Evolutionary conservation across 2,113 vertebrate genomes (phyloP).

Genomic region (Clarias batrachus): DNA sequence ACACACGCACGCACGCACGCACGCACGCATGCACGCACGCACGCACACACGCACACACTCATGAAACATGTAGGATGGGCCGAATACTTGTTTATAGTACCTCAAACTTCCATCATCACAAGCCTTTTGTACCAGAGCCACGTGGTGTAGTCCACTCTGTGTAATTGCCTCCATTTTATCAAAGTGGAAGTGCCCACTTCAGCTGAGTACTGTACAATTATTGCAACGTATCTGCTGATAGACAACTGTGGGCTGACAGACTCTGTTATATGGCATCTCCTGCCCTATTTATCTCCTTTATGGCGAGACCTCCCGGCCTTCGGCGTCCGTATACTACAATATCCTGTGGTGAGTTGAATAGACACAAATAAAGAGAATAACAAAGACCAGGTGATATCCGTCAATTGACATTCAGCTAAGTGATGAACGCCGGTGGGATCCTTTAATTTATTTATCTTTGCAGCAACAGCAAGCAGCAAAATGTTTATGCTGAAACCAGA

Average conservation of each 20-base stretch:
- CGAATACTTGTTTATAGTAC: not conserved
- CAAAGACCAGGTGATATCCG: not conserved
- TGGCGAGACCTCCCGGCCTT: not conserved
- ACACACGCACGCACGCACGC: not conserved
- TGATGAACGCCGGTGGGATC: not conserved
- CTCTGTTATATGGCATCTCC: not conserved
- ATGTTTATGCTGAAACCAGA: slow-evolving; percentile 3
- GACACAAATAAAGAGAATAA: not conserved
- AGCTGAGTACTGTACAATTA: not conserved
- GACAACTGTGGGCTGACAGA: not conserved
- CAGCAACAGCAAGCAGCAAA: not conserved
- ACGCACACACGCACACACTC: not conserved
- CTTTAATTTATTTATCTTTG: not conserved
- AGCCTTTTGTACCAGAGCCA: not conserved
- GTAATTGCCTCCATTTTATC: not conserved
- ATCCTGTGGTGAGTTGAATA: too few species aligned
- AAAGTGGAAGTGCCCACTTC: not conserved
- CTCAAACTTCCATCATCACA: not conserved
- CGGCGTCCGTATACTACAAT: not conserved
- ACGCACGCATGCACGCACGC: not conserved
- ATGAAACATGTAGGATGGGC: not conserved
- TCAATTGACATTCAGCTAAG: not conserved
- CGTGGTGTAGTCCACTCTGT: not conserved
- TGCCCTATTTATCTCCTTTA: not conserved
- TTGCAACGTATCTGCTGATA: not conserved